These are phyloP conservation scores for Phenganax stokvisi DNA, from an alignment of 92 coral and sea anemone genomes.

Conservation along the genomic window DNA sequence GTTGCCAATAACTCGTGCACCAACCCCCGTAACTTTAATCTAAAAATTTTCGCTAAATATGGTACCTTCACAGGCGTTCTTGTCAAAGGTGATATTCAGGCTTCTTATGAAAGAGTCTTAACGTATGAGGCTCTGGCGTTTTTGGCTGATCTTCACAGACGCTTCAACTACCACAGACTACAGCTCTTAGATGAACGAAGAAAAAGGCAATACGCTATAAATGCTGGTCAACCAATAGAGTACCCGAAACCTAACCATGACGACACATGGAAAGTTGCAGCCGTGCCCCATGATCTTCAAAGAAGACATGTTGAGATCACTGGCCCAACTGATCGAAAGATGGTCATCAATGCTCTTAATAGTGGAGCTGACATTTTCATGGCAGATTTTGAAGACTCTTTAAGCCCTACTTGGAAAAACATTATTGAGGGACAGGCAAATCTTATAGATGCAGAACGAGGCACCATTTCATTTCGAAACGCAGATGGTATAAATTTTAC, in stretches of 20 bases:
- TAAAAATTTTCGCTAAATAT: not conserved
- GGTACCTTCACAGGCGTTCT: constrained; percentile 59
- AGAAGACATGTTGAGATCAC: constrained; percentile 97
- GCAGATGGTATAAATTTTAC: constrained; percentile 65
- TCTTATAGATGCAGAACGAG: constrained; percentile 80
- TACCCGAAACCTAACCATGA: constrained; percentile 77
- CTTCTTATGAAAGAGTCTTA: constrained; percentile 61
- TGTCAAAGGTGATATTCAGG: constrained; percentile 69
- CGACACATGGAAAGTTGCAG: constrained; percentile 88
- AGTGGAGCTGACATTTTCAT: constrained; percentile 97
- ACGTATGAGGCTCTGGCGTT: constrained; percentile 81
- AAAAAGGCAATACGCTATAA: constrained; percentile 66
- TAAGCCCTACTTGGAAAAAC: constrained; percentile 90
- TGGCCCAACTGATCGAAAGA: constrained; percentile 92
- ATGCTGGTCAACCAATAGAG: constrained; percentile 58
- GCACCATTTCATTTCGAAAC: constrained; percentile 67
- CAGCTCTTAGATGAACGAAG: constrained; percentile 79
- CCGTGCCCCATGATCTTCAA: constrained; percentile 90
- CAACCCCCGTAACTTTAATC: not conserved
- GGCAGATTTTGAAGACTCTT: constrained; percentile 98
- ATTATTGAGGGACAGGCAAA: constrained; percentile 86
- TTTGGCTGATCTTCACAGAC: constrained; percentile 87
- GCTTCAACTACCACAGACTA: constrained; percentile 86
- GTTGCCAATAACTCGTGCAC: not conserved
- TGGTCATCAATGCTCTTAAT: constrained; percentile 96